phyloP scores from a whole-genome alignment of 2,113 vertebrate genomes.

The Burhinus oedicnemus region DNA sequence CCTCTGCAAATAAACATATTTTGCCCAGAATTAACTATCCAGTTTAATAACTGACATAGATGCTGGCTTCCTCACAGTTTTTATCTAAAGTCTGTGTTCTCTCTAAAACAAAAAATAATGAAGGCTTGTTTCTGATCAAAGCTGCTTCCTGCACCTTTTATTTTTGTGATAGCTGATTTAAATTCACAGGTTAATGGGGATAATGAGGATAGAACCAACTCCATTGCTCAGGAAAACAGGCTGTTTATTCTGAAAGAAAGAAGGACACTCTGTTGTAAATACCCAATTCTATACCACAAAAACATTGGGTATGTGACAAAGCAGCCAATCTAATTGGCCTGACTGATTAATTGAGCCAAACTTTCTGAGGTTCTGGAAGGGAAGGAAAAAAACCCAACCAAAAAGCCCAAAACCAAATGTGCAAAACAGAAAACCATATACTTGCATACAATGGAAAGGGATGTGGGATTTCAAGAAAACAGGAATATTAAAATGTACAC shows the following conservation, averaged over 20 bases:
- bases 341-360: neutral
- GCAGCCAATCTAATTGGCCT: neutral
- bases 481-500: neutral
- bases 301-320: neutral
- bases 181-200: constrained; percentile 4
- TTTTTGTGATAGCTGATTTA: neutral
- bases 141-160: neutral
- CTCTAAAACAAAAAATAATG: neutral
- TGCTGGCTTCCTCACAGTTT: neutral
- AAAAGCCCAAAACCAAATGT: neutral
- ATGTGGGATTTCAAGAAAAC: neutral
- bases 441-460: neutral
- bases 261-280: neutral
- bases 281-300: too few species aligned
- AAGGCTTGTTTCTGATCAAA: neutral
- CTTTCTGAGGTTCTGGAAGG: neutral
- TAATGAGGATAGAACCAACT: neutral
- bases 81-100: neutral
- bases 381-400: neutral
- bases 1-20: neutral
- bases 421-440: neutral
- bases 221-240: neutral
- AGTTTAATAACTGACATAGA: neutral
- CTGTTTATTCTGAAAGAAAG: neutral
- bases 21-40: neutral